These are phyloP conservation scores for Sogatella furcifera DNA, from an alignment of 1,140 invertebrate species.

Conservation along the genomic window DNA sequence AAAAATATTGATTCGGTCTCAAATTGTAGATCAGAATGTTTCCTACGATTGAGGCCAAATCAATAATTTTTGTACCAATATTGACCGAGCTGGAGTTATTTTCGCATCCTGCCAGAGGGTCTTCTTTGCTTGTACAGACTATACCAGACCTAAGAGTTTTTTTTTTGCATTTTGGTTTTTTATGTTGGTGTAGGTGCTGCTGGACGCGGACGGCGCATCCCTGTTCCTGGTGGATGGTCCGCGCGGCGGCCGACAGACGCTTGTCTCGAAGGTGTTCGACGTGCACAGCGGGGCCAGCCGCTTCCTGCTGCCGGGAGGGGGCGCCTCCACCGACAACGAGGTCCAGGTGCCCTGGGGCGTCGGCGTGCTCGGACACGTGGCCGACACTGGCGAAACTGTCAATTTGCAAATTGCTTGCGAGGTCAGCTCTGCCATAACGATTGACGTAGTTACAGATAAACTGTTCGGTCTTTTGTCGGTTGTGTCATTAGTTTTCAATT, in stretches of 20 bases:
- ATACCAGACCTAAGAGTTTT: no score
- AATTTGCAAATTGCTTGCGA: slow-evolving; percentile 36
- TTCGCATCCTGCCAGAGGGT: no score
- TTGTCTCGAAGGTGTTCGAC: slow-evolving; percentile 38
- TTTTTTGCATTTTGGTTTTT: no score
- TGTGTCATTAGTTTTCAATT: no score
- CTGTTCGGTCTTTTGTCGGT: no score
- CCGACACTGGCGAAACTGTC: slow-evolving; percentile 43
- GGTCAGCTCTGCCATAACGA: slow-evolving; percentile 26
- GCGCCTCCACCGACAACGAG: slow-evolving; percentile 27
- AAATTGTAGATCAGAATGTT: no score
- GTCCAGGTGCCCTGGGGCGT: slow-evolving; percentile 41
- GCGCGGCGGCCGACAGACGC: slow-evolving; percentile 29
- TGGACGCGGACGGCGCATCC: slow-evolving; percentile 37
- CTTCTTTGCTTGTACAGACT: no score
- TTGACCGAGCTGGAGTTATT: no score
- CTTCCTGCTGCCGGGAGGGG: slow-evolving; percentile 25
- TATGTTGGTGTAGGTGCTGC: slow-evolving; percentile 25
- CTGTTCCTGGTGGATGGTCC: slow-evolving; percentile 37
- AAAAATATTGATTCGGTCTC: no score
- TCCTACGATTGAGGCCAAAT: no score
- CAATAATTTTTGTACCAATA: no score
- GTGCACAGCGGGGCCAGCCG: slow-evolving; percentile 30
- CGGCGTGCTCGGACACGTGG: slow-evolving; percentile 50
- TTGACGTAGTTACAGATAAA: no score